phyloP scores from a whole-genome alignment of 2,113 vertebrate genomes.

The Diglossa brunneiventris region DNA sequence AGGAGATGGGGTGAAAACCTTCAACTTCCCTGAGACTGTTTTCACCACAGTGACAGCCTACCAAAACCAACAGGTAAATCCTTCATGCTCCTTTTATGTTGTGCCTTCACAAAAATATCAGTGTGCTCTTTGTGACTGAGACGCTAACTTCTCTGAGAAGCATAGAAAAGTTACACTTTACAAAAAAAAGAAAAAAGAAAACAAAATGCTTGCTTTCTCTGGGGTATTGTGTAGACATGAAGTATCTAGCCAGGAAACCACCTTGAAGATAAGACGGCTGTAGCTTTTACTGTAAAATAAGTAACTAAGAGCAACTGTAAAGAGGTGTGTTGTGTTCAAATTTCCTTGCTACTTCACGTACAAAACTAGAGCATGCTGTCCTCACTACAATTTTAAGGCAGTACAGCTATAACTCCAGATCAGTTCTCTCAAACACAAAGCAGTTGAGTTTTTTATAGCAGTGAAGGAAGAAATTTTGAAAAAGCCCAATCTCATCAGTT shows the following conservation, averaged over 20 bases:
- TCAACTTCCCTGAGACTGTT: slow-evolving; percentile 96
- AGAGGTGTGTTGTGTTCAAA: not conserved
- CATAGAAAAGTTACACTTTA: not conserved
- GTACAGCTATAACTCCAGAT: not conserved
- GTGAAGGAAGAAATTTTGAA: not conserved
- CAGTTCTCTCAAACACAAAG: not conserved
- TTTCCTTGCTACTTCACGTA: not conserved
- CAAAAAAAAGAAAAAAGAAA: not conserved
- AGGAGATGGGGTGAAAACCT: slow-evolving; percentile 96
- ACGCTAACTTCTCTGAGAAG: not conserved
- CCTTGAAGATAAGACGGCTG: not conserved
- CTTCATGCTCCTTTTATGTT: not conserved
- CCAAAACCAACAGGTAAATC: slow-evolving; percentile 95
- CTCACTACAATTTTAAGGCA: not conserved
- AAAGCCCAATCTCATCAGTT: not conserved
- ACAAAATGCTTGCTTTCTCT: not conserved
- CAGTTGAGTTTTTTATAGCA: not conserved
- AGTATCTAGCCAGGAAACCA: not conserved
- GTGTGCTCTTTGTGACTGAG: not conserved
- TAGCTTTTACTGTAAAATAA: not conserved
- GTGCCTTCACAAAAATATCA: not conserved
- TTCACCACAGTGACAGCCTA: slow-evolving; percentile 99
- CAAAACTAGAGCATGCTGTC: not conserved
- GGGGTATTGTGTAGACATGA: not conserved
- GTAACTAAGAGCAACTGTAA: not conserved